Percentiles rank a stretch among this genome's conserved stretches.
Evolutionary conservation across 2,888 invertebrate genomes (phyloP).

Genomic region (Eupithecia inturbata): DNA sequence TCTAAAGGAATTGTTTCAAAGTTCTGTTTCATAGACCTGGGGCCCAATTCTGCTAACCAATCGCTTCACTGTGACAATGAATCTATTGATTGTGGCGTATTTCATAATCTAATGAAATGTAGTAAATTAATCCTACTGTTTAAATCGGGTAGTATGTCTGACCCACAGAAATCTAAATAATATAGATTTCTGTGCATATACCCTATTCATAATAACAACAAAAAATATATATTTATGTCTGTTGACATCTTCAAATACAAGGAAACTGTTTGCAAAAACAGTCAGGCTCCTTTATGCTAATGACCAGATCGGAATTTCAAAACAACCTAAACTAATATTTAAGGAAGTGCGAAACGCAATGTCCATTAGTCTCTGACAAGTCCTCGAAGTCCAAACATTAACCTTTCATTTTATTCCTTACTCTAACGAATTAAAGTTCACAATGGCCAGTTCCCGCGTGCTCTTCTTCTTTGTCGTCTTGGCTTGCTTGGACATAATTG

Average conservation of each 20-base stretch:
- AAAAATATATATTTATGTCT: background rate
- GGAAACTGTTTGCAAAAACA: slow-evolving; percentile 7
- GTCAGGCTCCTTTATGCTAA: background rate
- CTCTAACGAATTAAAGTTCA: background rate
- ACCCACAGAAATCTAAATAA: too few species aligned
- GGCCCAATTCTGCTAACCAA: too few species aligned
- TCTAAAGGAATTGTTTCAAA: too few species aligned
- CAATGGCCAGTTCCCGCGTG: slow-evolving; percentile 12
- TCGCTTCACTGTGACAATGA: too few species aligned
- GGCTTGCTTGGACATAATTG: slow-evolving; percentile 34
- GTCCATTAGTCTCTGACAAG: background rate
- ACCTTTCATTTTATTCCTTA: background rate
- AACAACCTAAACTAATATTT: background rate
- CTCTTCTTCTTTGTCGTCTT: slow-evolving; percentile 47
- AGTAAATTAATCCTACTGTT: too few species aligned
- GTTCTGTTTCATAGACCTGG: too few species aligned
- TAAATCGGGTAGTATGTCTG: too few species aligned
- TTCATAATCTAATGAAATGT: too few species aligned
- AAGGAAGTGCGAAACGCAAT: background rate
- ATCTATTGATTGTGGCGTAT: too few species aligned
- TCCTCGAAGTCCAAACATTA: background rate
- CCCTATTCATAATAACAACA: background rate
- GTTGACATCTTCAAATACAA: background rate
- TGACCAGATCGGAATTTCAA: slow-evolving; percentile 6
- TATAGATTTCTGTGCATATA: too few species aligned